These are phyloP conservation scores for Meleagris gallopavo DNA, from an alignment of 2,113 vertebrate genomes.

Conservation along the genomic window DNA sequence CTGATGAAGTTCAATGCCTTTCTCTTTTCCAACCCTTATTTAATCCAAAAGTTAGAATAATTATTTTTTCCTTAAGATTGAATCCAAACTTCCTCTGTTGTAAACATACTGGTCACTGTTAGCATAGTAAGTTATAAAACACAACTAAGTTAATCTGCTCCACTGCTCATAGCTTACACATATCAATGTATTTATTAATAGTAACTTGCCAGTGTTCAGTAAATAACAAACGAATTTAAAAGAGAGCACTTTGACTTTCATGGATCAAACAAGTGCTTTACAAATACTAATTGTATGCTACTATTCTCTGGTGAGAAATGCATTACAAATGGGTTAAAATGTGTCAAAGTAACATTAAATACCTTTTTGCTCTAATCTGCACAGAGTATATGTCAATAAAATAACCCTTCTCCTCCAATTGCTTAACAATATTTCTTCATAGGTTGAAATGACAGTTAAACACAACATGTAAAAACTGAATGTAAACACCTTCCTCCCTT, in stretches of 20 bases:
- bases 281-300: conserved; percentile 10
- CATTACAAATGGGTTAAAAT: conserved; percentile 49
- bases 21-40: background rate
- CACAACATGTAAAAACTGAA: background rate
- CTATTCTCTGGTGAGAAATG: background rate
- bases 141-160: background rate
- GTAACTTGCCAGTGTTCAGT: background rate
- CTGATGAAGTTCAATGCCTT: background rate
- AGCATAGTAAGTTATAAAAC: background rate
- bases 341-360: conserved; percentile 31
- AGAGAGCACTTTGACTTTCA: background rate
- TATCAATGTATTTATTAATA: background rate
- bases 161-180: background rate
- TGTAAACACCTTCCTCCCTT: background rate
- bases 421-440: background rate
- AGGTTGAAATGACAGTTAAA: background rate
- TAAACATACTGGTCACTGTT: background rate
- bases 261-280: conserved; percentile 28
- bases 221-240: conserved; percentile 41
- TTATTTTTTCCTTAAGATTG: background rate
- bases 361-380: background rate
- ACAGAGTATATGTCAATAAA: background rate
- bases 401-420: background rate
- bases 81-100: background rate
- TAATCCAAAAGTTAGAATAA: background rate